Percentiles rank a stretch among this genome's conserved stretches.
Conservation (phyloP, 2,888 invertebrate genomes). For the Chydorus sphaericus region DNA sequence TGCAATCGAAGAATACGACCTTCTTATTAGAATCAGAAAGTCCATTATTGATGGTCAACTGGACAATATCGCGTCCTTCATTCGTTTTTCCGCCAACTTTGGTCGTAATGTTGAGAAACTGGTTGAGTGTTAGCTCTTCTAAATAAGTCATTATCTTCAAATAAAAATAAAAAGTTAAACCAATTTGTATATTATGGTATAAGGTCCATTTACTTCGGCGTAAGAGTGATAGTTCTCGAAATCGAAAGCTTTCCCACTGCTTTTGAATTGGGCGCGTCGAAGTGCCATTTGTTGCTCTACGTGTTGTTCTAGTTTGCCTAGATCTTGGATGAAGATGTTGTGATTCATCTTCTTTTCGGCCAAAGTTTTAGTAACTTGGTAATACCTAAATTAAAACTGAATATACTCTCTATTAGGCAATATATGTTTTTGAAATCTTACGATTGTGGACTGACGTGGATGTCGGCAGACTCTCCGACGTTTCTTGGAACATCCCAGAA, state of each 20-base stretch:
- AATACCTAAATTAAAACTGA: not conserved
- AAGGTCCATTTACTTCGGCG: not conserved
- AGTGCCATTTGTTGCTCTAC: not conserved
- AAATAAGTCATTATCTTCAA: not conserved
- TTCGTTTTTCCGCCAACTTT: not conserved
- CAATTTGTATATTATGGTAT: not conserved
- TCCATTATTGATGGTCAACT: not conserved
- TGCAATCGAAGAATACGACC: conserved; percentile 13
- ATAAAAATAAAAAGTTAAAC: not conserved
- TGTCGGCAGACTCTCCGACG: not conserved
- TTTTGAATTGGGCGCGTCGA: not conserved
- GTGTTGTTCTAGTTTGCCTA: not conserved
- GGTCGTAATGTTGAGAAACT: not conserved
- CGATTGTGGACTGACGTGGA: not conserved
- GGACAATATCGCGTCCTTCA: conserved; percentile 4
- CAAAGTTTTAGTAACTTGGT: not conserved
- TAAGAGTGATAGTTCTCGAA: conserved; percentile 7
- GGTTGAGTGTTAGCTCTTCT: too few relatives aligned
- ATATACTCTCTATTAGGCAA: not conserved
- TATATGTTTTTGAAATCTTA: not conserved
- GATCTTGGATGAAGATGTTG: not conserved
- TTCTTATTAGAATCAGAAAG: not conserved
- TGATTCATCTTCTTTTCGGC: not conserved
- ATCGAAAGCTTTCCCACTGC: not conserved
- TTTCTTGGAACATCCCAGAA: not conserved